A percentile compares a stretch with the other conserved stretches of the same genome.
phyloP scores from a whole-genome alignment of 2,797 vertebrate genomes.

The Cossypha heuglini region DNA sequence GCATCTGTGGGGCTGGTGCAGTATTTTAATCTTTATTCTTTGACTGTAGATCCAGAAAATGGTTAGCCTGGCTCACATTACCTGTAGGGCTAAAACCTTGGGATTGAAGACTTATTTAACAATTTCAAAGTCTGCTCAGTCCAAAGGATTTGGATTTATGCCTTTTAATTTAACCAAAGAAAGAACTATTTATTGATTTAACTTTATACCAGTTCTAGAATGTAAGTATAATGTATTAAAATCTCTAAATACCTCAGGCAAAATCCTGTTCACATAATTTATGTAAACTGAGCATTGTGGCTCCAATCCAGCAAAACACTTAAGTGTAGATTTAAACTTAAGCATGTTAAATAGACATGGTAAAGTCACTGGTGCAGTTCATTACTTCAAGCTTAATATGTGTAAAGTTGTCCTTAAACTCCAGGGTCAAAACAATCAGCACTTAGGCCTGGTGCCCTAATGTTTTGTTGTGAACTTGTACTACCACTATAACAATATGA shows the following conservation, averaged over 20 bases:
- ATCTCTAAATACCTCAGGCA: slow-evolving; percentile 29
- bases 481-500: not conserved
- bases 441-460: not conserved
- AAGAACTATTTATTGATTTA: slow-evolving; percentile 30
- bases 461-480: not conserved
- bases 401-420: not conserved
- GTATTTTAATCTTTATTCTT: not conserved
- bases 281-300: not conserved
- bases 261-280: slow-evolving; percentile 14
- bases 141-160: slow-evolving; percentile 5
- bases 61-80: not conserved
- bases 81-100: not conserved
- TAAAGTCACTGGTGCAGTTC: not conserved
- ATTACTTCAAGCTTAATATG: not conserved
- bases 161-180: slow-evolving; percentile 24
- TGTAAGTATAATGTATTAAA: not conserved
- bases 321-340: slow-evolving; percentile 6
- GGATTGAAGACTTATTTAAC: not conserved
- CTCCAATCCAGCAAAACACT: not conserved
- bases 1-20: not conserved
- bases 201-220: not conserved
- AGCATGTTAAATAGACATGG: not conserved
- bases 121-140: not conserved
- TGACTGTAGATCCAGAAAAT: not conserved
- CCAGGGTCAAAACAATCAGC: not conserved